These are phyloP conservation scores for Apis dorsata DNA, from an alignment of 1,140 invertebrate species.

Conservation along the genomic window DNA sequence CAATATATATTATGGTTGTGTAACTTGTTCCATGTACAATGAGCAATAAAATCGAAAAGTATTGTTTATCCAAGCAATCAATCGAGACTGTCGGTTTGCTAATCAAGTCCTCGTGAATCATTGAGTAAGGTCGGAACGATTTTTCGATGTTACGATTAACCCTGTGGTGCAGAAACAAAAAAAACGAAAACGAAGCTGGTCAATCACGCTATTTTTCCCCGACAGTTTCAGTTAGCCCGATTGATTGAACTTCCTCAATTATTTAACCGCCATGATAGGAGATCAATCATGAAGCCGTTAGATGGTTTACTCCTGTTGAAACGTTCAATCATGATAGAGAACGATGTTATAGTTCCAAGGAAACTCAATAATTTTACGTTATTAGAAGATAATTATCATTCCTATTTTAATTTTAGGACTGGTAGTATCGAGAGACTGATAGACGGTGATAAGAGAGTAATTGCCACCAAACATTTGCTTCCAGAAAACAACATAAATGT, in stretches of 20 bases:
- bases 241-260: constrained; percentile 45
- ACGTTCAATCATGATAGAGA: neutral
- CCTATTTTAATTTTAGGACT: constrained; percentile 52
- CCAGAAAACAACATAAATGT: constrained; percentile 91
- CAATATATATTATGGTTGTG: neutral
- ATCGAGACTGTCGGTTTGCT: neutral
- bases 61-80: neutral
- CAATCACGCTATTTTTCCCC: constrained; percentile 43
- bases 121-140: constrained; percentile 23
- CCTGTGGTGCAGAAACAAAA: neutral
- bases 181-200: constrained; percentile 17
- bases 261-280: constrained; percentile 26
- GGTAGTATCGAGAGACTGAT: constrained; percentile 70
- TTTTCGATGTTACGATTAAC: constrained; percentile 8
- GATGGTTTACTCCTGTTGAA: constrained; percentile 2
- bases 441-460: constrained; percentile 68
- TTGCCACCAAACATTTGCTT: constrained; percentile 67
- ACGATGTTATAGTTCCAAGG: neutral
- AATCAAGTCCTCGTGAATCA: constrained; percentile 29
- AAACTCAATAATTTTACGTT: neutral
- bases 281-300: constrained; percentile 9
- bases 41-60: constrained; percentile 4
- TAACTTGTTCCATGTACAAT: neutral
- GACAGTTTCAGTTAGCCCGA: constrained; percentile 17
- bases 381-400: no score